These are phyloP conservation scores for Plodia interpunctella DNA, from an alignment of 1,140 invertebrate genomes.

Conservation along the genomic window DNA sequence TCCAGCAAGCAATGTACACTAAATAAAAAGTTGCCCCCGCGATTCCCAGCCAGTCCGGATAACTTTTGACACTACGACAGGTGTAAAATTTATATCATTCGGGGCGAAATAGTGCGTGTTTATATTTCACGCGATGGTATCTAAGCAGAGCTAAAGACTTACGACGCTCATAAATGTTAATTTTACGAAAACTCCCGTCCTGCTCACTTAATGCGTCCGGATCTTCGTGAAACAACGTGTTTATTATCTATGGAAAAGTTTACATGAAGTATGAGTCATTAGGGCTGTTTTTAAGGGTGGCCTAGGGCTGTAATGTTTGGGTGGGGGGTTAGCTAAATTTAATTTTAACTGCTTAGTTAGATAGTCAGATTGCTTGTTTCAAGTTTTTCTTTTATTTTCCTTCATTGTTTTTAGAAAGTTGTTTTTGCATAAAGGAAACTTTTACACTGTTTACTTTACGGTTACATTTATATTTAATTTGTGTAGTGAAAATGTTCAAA, in stretches of 20 bases:
- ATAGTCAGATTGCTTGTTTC: too few species aligned
- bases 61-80: slow-evolving; percentile 44
- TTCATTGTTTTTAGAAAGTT: too few species aligned
- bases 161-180: slow-evolving; percentile 39
- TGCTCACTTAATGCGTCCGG: slow-evolving; percentile 8
- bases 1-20: slow-evolving; percentile 6
- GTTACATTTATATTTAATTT: too few species aligned
- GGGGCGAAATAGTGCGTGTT: slow-evolving; percentile 29
- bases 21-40: neutral
- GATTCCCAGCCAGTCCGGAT: slow-evolving; percentile 6
- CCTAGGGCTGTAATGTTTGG: too few species aligned
- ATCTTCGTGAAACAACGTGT: slow-evolving; percentile 10
- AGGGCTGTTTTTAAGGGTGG: too few species aligned
- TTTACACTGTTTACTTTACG: too few species aligned
- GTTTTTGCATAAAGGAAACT: too few species aligned
- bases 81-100: slow-evolving; percentile 45
- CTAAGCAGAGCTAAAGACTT: slow-evolving; percentile 15
- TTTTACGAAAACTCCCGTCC: slow-evolving; percentile 26
- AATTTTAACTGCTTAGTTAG: too few species aligned
- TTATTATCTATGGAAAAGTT: neutral
- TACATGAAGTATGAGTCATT: neutral
- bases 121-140: slow-evolving; percentile 32
- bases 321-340: too few species aligned
- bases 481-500: too few species aligned
- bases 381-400: too few species aligned